Conservation (phyloP, 2,888 invertebrate species). For the Acleris laterana region DNA sequence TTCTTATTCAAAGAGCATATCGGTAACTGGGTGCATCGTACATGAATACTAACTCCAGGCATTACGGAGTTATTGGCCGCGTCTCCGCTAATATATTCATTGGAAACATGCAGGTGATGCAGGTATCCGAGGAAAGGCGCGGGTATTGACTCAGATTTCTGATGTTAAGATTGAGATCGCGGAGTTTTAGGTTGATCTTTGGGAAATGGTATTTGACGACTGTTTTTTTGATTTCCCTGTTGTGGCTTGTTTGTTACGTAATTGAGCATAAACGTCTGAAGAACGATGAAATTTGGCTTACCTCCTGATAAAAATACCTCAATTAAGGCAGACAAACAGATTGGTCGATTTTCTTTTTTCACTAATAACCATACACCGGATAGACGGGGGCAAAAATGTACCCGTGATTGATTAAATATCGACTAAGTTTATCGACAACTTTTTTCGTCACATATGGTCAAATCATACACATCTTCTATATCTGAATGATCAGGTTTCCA, state of each 20-base stretch:
- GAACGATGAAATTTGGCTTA: too few relatives aligned
- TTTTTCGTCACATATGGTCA: too few relatives aligned
- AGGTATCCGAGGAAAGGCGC: conserved; percentile 54
- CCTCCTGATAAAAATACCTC: too few relatives aligned
- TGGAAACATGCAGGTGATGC: conserved; percentile 58
- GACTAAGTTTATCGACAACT: too few relatives aligned
- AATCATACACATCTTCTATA: too few relatives aligned
- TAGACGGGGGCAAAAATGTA: too few relatives aligned
- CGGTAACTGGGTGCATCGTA: not conserved
- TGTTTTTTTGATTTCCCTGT: not conserved
- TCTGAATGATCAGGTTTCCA: too few relatives aligned
- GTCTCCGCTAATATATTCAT: conserved; percentile 71
- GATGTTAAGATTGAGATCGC: not conserved
- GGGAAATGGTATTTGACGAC: not conserved
- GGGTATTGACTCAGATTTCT: conserved; percentile 37
- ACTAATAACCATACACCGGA: too few relatives aligned
- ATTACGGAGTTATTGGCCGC: conserved; percentile 54
- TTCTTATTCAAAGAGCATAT: conserved; percentile 12
- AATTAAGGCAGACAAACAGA: too few relatives aligned
- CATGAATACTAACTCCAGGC: conserved; percentile 67
- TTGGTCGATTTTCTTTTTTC: too few relatives aligned
- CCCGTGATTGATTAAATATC: too few relatives aligned
- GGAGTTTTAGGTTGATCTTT: conserved; percentile 2
- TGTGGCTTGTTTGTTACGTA: not conserved
- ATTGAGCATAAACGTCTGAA: too few relatives aligned